A percentile compares a stretch with the other conserved stretches of the same genome.
phyloP scores from a whole-genome alignment of 2,888 invertebrate genomes.

The Dexiosoma caninum region DNA sequence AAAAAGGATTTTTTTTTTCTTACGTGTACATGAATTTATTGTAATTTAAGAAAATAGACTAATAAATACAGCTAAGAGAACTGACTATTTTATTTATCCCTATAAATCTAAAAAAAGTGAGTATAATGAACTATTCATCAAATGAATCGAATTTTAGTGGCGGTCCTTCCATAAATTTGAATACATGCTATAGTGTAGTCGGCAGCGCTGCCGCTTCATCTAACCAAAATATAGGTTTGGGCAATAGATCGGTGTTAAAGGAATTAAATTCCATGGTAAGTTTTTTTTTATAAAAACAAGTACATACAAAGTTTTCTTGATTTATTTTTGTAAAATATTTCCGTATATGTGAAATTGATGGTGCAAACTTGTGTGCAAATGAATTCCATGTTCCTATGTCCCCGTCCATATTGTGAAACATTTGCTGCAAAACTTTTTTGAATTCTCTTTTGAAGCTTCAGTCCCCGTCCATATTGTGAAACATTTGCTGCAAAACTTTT shows the following conservation, averaged over 20 bases:
- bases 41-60: background rate
- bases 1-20: constrained; percentile 1
- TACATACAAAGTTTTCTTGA: no score
- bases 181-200: background rate
- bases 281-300: no score
- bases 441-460: no score
- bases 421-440: no score
- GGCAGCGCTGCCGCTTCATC: constrained; percentile 10
- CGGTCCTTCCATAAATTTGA: constrained; percentile 38
- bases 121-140: constrained; percentile 52
- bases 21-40: background rate
- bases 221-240: constrained; percentile 16
- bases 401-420: no score
- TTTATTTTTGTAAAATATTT: background rate
- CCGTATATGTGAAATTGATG: no score
- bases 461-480: no score
- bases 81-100: background rate
- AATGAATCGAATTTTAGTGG: constrained; percentile 54
- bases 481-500: no score
- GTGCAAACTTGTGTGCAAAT: no score
- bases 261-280: constrained; percentile 71
- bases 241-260: constrained; percentile 64
- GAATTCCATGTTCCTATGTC: no score
- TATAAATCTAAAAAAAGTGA: background rate
- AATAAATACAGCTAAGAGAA: background rate